Evolutionary conservation across 2,888 invertebrate genomes (phyloP).

Genomic region (Dascillus cervinus): DNA sequence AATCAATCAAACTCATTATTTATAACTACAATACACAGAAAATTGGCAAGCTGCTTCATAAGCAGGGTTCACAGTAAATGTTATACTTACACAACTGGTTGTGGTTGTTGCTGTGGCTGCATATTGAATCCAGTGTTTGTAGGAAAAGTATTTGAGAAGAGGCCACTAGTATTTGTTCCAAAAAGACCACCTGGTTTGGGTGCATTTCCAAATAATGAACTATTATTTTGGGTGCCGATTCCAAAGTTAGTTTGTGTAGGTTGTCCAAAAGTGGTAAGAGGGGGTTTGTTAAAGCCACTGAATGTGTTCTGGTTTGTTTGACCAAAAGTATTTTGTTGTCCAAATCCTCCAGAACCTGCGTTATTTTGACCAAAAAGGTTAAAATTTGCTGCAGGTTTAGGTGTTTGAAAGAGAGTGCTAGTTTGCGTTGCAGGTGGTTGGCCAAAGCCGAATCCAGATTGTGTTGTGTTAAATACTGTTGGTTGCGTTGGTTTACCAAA

Average conservation of each 20-base stretch:
- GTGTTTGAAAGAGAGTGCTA: constrained; percentile 24
- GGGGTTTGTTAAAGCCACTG: constrained; percentile 37
- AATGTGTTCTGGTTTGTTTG: constrained; percentile 17
- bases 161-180: constrained; percentile 18
- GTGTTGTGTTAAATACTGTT: constrained; percentile 35
- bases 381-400: constrained; percentile 27
- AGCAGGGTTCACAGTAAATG: too few species aligned
- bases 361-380: constrained; percentile 23
- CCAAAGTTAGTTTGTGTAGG: constrained; percentile 21
- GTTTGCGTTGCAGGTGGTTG: constrained; percentile 14
- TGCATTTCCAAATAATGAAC: constrained; percentile 8
- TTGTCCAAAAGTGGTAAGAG: constrained; percentile 21
- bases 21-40: too few species aligned
- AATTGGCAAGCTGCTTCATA: too few species aligned
- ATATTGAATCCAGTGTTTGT: constrained; percentile 13
- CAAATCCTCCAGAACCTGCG: too few species aligned
- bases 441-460: constrained; percentile 39
- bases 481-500: constrained; percentile 36
- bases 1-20: too few species aligned
- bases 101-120: constrained; percentile 23
- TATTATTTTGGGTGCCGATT: constrained; percentile 19
- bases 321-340: constrained; percentile 15
- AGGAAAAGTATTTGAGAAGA: constrained; percentile 4
- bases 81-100: constrained; percentile 25
- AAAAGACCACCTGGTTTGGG: constrained; percentile 21